A percentile compares a stretch with the other conserved stretches of the same genome.
Conservation (phyloP, 2,888 invertebrate species). For the Cosmorhoe ocellata region DNA sequence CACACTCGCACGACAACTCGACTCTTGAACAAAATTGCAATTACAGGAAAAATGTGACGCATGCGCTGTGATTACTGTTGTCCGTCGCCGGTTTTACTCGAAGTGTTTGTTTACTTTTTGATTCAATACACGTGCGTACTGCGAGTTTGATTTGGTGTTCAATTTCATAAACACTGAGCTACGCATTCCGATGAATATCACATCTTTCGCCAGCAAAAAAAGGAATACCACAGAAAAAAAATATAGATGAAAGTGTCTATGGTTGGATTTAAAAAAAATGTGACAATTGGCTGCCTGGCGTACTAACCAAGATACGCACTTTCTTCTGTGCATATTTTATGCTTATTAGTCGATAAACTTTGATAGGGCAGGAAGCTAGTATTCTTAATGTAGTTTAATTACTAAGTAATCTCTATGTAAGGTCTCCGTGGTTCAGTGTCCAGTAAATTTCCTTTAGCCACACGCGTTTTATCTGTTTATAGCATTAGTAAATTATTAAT, state of each 20-base stretch:
- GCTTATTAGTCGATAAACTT: too few relatives aligned
- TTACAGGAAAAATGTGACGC: slow-evolving; percentile 47
- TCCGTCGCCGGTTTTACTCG: slow-evolving; percentile 34
- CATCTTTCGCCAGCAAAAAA: too few relatives aligned
- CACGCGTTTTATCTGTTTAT: slow-evolving; percentile 29
- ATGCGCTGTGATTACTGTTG: slow-evolving; percentile 33
- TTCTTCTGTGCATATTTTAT: too few relatives aligned
- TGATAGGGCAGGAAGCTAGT: too few relatives aligned
- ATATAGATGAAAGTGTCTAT: too few relatives aligned
- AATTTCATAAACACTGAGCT: slow-evolving; percentile 4
- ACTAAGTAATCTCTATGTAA: neutral
- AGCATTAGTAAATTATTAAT: slow-evolving; percentile 18
- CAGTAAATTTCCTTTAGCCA: slow-evolving; percentile 39
- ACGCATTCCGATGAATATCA: neutral
- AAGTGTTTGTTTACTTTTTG: slow-evolving; percentile 30
- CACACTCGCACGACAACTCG: slow-evolving; percentile 35
- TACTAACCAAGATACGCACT: too few relatives aligned
- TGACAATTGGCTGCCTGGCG: too few relatives aligned
- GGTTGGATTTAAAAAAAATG: too few relatives aligned
- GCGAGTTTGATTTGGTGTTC: neutral
- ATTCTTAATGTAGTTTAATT: too few relatives aligned
- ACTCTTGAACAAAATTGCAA: slow-evolving; percentile 36
- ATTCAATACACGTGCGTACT: slow-evolving; percentile 8
- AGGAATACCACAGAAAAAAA: too few relatives aligned
- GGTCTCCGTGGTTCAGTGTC: slow-evolving; percentile 20